Conservation (phyloP, 2,888 invertebrate species). For the Acrocera orbiculus region DNA sequence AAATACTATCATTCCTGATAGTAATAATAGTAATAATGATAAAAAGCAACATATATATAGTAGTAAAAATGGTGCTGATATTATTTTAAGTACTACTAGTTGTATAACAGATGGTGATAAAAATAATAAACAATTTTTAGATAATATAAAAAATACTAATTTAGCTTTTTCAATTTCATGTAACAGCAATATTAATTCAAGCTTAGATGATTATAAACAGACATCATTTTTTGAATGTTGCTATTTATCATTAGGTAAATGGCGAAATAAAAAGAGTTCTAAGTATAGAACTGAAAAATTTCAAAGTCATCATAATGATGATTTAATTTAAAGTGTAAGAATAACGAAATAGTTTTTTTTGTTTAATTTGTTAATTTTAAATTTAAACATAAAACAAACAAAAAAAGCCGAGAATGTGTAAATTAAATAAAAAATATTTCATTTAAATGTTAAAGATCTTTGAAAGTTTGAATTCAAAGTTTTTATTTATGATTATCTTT, state of each 20-base stretch:
- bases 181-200: constrained; percentile 8
- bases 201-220: constrained; percentile 4
- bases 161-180: constrained; percentile 4
- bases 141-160: constrained; percentile 4
- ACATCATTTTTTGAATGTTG: constrained; percentile 27
- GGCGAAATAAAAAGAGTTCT: constrained; percentile 20
- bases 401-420: no score
- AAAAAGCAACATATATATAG: constrained; percentile 1
- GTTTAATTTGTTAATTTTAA: no score
- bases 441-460: no score
- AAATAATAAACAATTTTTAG: constrained; percentile 7
- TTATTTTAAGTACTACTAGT: constrained; percentile 9
- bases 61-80: constrained; percentile 5
- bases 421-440: no score
- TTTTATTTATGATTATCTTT: no score
- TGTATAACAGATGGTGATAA: constrained; percentile 8
- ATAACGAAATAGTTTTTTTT: no score
- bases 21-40: background rate
- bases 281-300: no score
- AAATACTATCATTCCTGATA: constrained; percentile 18
- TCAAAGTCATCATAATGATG: no score
- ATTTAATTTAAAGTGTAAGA: no score
- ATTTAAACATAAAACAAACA: no score
- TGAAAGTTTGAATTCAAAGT: no score
- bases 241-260: constrained; percentile 29